Conservation (phyloP, 2,888 invertebrate genomes). For the Nyleta sp. region DNA sequence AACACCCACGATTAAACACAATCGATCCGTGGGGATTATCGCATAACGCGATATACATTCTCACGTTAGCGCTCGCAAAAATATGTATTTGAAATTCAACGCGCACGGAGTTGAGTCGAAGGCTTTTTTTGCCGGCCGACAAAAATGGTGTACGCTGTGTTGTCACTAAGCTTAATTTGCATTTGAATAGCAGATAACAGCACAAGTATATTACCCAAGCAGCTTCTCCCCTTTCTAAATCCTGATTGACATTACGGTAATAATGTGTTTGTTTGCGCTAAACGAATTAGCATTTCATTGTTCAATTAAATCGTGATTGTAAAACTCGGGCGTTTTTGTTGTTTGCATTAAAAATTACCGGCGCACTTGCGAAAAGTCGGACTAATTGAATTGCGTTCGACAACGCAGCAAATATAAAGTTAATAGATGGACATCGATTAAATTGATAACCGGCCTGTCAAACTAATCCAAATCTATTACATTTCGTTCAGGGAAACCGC, state of each 20-base stretch:
- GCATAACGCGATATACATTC: slow-evolving; percentile 28
- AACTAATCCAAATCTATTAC: slow-evolving; percentile 46
- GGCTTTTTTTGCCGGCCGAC: slow-evolving; percentile 29
- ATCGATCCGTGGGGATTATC: slow-evolving; percentile 47
- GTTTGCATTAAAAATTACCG: not conserved
- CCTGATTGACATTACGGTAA: slow-evolving; percentile 65
- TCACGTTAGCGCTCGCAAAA: slow-evolving; percentile 22
- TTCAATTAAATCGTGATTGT: slow-evolving; percentile 51
- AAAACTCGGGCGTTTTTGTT: slow-evolving; percentile 6
- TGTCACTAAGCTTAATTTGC: slow-evolving; percentile 62
- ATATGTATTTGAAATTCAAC: slow-evolving; percentile 55
- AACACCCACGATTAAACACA: slow-evolving; percentile 51
- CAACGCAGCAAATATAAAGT: not conserved
- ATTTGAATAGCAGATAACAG: slow-evolving; percentile 63
- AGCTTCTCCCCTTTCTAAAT: slow-evolving; percentile 63
- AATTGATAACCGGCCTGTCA: slow-evolving; percentile 38
- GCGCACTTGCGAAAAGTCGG: not conserved
- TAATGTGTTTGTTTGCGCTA: slow-evolving; percentile 62
- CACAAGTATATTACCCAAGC: slow-evolving; percentile 63
- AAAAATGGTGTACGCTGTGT: slow-evolving; percentile 54
- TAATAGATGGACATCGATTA: slow-evolving; percentile 34
- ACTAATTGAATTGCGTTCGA: slow-evolving; percentile 5
- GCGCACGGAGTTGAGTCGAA: slow-evolving; percentile 28
- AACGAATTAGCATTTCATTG: slow-evolving; percentile 63
- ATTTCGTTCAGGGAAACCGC: slow-evolving; percentile 25